Conservation (phyloP, 2,888 invertebrate species). For the Acleris sparsana region DNA sequence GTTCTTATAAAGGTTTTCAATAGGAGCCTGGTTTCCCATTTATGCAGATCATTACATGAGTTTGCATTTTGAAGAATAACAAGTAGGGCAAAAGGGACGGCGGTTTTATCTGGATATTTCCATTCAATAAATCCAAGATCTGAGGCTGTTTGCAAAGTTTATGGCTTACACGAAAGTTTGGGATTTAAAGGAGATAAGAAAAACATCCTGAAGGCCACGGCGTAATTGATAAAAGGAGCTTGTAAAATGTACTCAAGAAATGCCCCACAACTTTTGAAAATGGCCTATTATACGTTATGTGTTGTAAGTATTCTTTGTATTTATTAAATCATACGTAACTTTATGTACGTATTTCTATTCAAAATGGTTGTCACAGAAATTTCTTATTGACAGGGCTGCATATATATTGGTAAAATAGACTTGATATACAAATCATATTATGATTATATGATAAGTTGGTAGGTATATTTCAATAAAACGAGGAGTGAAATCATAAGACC, state of each 20-base stretch:
- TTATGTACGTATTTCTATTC: too few relatives aligned
- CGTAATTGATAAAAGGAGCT: background rate
- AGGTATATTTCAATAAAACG: background rate
- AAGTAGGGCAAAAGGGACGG: conserved; percentile 36
- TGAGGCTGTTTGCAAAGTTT: conserved; percentile 33
- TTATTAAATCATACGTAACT: too few relatives aligned
- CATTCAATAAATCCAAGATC: conserved; percentile 37
- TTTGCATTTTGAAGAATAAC: conserved; percentile 38
- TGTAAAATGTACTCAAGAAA: background rate
- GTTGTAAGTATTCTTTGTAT: too few relatives aligned
- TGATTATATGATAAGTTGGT: too few relatives aligned
- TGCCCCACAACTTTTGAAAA: too few relatives aligned
- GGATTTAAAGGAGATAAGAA: conserved; percentile 18
- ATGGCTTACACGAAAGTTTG: conserved; percentile 30
- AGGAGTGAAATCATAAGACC: background rate
- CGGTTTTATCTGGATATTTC: conserved; percentile 34
- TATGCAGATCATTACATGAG: conserved; percentile 37
- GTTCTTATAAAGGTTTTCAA: conserved; percentile 36
- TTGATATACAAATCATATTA: too few relatives aligned
- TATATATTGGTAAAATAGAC: too few relatives aligned
- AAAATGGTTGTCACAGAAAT: too few relatives aligned
- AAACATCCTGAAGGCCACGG: background rate
- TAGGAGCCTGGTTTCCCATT: conserved; percentile 34
- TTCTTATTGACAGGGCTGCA: too few relatives aligned
- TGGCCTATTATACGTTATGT: too few relatives aligned